Conservation (phyloP, 2,888 invertebrate species). For the Nesidiocoris tenuis region DNA sequence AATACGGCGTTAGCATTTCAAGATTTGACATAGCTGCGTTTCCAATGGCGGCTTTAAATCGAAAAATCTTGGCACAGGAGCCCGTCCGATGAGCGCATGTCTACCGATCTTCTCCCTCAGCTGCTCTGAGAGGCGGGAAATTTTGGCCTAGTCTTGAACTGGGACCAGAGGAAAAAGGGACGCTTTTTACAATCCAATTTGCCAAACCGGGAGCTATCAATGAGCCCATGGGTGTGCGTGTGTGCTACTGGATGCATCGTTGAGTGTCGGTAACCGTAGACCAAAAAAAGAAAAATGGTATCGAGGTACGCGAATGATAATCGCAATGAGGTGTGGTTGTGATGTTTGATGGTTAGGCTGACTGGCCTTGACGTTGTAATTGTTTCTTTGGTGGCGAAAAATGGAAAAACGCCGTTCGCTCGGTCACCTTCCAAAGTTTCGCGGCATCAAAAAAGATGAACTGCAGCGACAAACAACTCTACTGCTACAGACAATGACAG, state of each 20-base stretch:
- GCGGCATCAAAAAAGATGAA: conserved; percentile 75
- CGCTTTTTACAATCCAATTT: neutral
- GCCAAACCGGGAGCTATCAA: neutral
- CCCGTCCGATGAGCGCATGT: neutral
- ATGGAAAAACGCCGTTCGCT: conserved; percentile 34
- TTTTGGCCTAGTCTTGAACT: neutral
- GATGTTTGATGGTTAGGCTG: too few species aligned
- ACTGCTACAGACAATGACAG: conserved; percentile 77
- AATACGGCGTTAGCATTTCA: neutral
- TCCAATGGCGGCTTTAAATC: neutral
- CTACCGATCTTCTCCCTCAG: too few species aligned
- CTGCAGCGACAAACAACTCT: conserved; percentile 71
- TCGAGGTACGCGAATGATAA: neutral
- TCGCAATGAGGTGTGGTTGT: too few species aligned
- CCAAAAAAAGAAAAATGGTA: too few species aligned
- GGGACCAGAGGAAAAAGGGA: neutral
- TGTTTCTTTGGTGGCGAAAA: neutral
- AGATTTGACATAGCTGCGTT: neutral
- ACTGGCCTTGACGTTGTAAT: too few species aligned
- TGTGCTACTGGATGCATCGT: too few species aligned
- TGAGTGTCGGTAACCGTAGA: too few species aligned
- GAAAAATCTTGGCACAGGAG: neutral
- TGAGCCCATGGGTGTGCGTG: neutral
- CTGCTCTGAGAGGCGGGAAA: neutral
- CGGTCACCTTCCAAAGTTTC: conserved; percentile 57